phyloP scores from a whole-genome alignment of 2,888 invertebrate genomes.

The Aporophyla lueneburgensis region DNA sequence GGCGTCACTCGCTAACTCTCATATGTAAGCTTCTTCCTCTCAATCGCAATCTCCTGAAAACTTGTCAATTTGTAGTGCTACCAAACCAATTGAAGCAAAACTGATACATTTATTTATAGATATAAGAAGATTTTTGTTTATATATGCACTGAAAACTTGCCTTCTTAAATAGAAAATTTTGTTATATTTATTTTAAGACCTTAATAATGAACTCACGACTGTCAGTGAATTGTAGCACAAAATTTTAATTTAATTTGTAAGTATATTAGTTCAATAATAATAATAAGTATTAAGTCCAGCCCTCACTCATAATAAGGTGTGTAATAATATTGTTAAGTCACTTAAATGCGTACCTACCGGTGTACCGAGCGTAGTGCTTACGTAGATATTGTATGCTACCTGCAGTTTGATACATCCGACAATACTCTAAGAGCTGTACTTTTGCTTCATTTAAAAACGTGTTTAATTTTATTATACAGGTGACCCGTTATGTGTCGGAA shows the following conservation, averaged over 20 bases:
- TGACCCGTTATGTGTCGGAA: neutral
- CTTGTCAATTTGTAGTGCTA: neutral
- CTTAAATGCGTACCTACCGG: conserved; percentile 2
- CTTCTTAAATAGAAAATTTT: neutral
- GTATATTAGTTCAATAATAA: neutral
- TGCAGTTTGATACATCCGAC: conserved; percentile 8
- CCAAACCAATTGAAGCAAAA: neutral
- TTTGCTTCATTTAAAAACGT: neutral
- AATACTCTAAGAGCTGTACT: no score
- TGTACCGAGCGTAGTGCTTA: neutral
- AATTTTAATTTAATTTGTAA: conserved; percentile 6
- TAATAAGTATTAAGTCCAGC: conserved; percentile 33
- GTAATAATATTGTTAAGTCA: conserved; percentile 21
- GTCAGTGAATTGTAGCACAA: conserved; percentile 26
- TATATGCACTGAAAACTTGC: neutral
- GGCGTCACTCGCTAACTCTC: neutral
- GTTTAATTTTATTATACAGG: neutral
- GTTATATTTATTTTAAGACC: neutral
- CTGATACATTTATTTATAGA: no score
- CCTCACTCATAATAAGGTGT: conserved; percentile 44
- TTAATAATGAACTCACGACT: neutral
- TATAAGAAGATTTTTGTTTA: neutral
- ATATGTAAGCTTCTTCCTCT: neutral
- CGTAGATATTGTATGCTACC: neutral
- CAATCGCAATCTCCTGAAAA: no score